These are phyloP conservation scores for Tetheella fluctuosa DNA, from an alignment of 2,888 invertebrate species.

Conservation along the genomic window DNA sequence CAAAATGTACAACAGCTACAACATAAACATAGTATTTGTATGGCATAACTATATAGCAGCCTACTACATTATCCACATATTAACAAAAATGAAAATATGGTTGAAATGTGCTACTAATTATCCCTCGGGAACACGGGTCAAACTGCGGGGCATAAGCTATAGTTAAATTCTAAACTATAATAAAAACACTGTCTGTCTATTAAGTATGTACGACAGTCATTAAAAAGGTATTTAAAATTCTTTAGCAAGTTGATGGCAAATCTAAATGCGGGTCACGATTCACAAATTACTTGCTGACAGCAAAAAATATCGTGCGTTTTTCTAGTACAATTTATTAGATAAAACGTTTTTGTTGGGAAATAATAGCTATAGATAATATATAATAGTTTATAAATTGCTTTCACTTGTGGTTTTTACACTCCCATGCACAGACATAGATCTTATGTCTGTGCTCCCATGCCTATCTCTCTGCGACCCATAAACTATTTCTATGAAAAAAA, in stretches of 20 bases:
- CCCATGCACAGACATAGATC: too few species aligned
- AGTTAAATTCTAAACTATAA: too few species aligned
- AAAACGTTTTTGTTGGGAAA: not conserved
- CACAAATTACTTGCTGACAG: not conserved
- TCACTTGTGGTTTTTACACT: not conserved
- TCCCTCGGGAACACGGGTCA: not conserved
- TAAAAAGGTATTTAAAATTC: conserved; percentile 6
- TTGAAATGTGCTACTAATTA: too few species aligned
- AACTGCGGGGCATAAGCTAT: not conserved
- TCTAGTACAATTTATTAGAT: not conserved
- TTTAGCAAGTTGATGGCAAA: conserved; percentile 1
- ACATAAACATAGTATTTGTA: too few species aligned
- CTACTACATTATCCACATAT: too few species aligned
- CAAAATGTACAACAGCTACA: too few species aligned
- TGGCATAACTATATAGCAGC: too few species aligned
- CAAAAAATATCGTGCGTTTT: not conserved
- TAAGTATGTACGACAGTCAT: not conserved
- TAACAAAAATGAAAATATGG: not conserved
- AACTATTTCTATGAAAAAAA: too few species aligned
- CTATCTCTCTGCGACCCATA: too few species aligned
- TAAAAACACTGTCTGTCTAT: not conserved
- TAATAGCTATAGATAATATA: not conserved
- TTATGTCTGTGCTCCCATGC: too few species aligned
- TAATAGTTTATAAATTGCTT: not conserved
- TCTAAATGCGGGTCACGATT: conserved; percentile 4